phyloP scores from a whole-genome alignment of 2,888 invertebrate genomes.

The Ophion ellenae region DNA sequence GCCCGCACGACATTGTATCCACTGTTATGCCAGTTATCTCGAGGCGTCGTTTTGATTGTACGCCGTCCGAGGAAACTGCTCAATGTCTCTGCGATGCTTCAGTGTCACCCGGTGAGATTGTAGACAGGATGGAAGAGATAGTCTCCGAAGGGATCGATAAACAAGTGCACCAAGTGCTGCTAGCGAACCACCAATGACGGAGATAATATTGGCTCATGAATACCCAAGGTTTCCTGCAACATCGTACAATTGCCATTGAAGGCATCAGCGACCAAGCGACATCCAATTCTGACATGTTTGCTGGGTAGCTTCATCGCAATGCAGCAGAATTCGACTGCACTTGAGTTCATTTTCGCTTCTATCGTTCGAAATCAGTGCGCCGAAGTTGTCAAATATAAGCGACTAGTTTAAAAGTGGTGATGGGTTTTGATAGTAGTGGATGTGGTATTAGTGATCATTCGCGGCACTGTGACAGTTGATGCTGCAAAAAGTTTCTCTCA shows the following conservation, averaged over 20 bases:
- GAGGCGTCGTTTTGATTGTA: constrained; percentile 59
- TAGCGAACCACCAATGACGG: neutral
- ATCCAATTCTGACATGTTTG: neutral
- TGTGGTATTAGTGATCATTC: too few relatives aligned
- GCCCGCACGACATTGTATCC: constrained; percentile 61
- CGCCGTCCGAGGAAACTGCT: constrained; percentile 40
- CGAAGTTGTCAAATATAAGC: too few relatives aligned
- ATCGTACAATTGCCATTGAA: neutral
- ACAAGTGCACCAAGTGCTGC: constrained; percentile 16
- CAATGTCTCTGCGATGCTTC: constrained; percentile 19
- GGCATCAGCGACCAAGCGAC: neutral
- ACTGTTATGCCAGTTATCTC: constrained; percentile 65
- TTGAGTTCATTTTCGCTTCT: too few relatives aligned
- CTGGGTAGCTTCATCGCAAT: too few relatives aligned
- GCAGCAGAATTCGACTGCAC: too few relatives aligned
- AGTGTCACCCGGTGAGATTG: neutral
- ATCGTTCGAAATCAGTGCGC: too few relatives aligned
- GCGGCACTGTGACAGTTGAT: too few relatives aligned
- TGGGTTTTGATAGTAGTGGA: too few relatives aligned
- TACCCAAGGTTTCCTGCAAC: neutral
- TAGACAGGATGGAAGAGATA: constrained; percentile 37
- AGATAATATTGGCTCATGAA: neutral
- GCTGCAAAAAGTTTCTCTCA: too few relatives aligned
- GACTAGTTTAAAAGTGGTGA: too few relatives aligned
- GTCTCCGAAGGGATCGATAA: constrained; percentile 44